Conservation (phyloP, 2,888 invertebrate species). For the Eueremaeus valkanovi region DNA sequence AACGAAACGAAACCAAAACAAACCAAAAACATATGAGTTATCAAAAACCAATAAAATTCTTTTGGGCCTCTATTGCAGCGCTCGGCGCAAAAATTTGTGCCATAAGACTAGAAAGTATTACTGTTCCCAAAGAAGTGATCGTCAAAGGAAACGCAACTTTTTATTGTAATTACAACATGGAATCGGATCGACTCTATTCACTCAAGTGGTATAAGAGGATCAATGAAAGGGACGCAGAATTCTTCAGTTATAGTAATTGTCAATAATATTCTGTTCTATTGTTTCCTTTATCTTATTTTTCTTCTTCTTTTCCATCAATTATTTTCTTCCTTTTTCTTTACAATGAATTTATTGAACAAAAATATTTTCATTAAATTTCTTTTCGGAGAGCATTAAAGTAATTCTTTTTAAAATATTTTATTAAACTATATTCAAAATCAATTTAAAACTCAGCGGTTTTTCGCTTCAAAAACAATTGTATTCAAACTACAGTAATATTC, state of each 20-base stretch:
- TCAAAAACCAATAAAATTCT: constrained; percentile 5
- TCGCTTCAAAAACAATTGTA: background rate
- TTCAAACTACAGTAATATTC: no score
- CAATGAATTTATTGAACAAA: background rate
- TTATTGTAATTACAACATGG: constrained; percentile 29
- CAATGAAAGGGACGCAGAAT: constrained; percentile 38
- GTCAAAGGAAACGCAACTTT: constrained; percentile 33
- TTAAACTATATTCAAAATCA: background rate
- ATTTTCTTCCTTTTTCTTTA: background rate
- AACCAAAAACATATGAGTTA: background rate
- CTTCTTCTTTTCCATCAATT: background rate
- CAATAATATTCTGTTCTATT: constrained; percentile 1
- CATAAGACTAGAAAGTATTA: background rate
- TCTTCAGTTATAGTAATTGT: constrained; percentile 39
- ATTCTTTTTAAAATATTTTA: constrained; percentile 13
- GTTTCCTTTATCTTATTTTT: background rate
- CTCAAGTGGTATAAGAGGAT: constrained; percentile 40
- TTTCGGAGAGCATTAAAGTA: background rate
- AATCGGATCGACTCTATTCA: constrained; percentile 40
- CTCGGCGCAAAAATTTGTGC: background rate
- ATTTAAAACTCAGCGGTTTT: constrained; percentile 1
- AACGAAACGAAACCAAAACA: constrained; percentile 5
- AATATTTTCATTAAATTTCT: constrained; percentile 6
- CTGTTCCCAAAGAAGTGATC: constrained; percentile 32
- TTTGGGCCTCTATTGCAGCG: constrained; percentile 1